Evolutionary conservation across 1,140 invertebrate genomes (phyloP), one percentile per base, ranked within the genome.

Genomic region (Brachionus manjavacas): DNA sequence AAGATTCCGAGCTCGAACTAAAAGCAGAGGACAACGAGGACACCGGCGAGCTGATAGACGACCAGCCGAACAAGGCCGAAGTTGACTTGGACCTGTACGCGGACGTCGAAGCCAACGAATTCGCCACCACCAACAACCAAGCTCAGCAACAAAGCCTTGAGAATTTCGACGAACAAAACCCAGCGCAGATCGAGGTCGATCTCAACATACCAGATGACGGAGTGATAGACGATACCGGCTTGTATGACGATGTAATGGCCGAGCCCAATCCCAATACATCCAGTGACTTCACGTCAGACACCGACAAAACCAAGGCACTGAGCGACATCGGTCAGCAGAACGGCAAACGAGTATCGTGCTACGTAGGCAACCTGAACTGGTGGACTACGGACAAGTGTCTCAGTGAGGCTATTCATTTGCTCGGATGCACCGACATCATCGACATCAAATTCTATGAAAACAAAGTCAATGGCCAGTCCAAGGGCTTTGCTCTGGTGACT

Each of bases 361-460:
- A 83, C 31, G 83, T 84, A 1, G 83, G 83, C 7, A 66, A 84
- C 12, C 31, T 84, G 20, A 72, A 25, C 14, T 84, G 83, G 83
- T 99, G 96, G 96, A 98, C 96, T 52, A 98, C 96, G 81, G 96
- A 99, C 91, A 93, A 96, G 90, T 96, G 98, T 89, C 94, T 99
- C 68, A 93, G 93, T 39, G 94, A 97, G 91, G 93, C 94, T 2
- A 92, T 98, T 83, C 91, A 92, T 70, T 93, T 93, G 85, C 91
- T 98, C 85, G 97, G 96, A 23, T 94, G 99, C 3, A 92, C 91
- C 84, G 98, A 99, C 89, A 93, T 99, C 86, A 91, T 97, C 85
- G 98, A 99, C 89, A 95, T 99, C 12, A 99, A 99, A 90, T 99
- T 99, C 90, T 98, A 98, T 91, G 97, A 99, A 90, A 99, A 99